A percentile compares a stretch with the other conserved stretches of the same genome.
phyloP scores from a whole-genome alignment of 1,140 invertebrate species.

The Paramacrobiotus metropolitanus region DNA sequence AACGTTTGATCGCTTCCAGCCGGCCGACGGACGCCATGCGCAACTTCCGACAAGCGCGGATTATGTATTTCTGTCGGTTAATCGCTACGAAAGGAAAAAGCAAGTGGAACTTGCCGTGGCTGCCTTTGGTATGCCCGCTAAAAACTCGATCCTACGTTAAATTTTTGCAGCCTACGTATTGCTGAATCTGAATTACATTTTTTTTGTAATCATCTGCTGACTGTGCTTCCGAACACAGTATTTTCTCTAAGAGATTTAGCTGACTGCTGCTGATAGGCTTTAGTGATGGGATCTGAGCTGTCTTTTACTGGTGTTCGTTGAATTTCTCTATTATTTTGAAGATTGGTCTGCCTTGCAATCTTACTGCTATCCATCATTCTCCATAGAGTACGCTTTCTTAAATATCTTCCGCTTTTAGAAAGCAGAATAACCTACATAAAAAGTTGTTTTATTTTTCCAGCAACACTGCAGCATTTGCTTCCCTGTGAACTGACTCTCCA shows the following conservation, averaged over 20 bases:
- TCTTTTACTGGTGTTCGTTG: too few species aligned
- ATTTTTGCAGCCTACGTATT: conserved; percentile 18
- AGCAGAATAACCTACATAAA: too few species aligned
- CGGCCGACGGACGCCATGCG: not conserved
- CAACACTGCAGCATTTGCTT: conserved; percentile 14
- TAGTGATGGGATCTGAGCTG: too few species aligned
- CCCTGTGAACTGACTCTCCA: conserved; percentile 6
- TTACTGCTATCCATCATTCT: too few species aligned
- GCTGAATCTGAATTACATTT: conserved; percentile 7
- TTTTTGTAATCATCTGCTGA: too few species aligned
- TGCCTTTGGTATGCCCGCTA: conserved; percentile 41
- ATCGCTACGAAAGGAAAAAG: conserved; percentile 93
- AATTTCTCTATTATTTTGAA: too few species aligned
- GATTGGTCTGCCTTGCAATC: too few species aligned
- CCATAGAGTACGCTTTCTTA: too few species aligned
- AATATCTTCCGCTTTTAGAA: too few species aligned
- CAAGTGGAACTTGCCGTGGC: conserved; percentile 59
- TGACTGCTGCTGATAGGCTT: too few species aligned
- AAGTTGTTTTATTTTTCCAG: conserved; percentile 16
- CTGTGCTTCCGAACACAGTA: too few species aligned
- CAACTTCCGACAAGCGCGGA: not conserved
- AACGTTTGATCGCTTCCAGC: conserved; percentile 32
- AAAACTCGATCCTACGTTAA: not conserved
- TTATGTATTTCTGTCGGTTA: conserved; percentile 63
- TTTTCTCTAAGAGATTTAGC: too few species aligned